phyloP scores from a whole-genome alignment of 2,797 vertebrate genomes.

The Podarcis lilfordi region DNA sequence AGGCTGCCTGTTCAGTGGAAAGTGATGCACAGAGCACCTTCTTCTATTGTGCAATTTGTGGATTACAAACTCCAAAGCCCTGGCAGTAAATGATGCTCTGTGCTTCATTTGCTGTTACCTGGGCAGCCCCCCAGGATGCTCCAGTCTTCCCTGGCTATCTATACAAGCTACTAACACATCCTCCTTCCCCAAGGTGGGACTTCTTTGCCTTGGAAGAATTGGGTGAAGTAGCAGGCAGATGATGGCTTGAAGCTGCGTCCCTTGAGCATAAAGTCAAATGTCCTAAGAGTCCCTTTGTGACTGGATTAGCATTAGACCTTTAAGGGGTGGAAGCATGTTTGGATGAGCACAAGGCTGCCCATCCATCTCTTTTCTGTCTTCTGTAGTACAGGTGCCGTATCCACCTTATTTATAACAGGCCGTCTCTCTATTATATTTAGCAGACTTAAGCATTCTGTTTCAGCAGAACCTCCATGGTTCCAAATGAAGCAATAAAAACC shows the following conservation, averaged over 20 bases:
- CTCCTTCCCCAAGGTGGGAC: neutral
- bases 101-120: neutral
- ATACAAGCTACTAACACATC: neutral
- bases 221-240: neutral
- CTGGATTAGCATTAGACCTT: neutral
- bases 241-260: neutral
- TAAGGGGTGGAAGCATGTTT: neutral
- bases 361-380: neutral
- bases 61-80: neutral
- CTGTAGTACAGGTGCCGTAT: neutral
- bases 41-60: neutral
- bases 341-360: neutral
- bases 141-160: neutral
- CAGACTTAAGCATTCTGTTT: constrained; percentile 5
- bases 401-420: neutral
- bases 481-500: constrained; percentile 20
- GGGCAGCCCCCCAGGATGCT: neutral
- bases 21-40: neutral
- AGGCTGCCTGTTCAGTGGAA: neutral
- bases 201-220: neutral
- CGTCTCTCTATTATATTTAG: constrained; percentile 19
- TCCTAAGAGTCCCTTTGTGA: neutral
- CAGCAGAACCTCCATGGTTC: neutral
- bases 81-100: neutral
- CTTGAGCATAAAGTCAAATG: neutral